Base-by-base conservation (phyloP, 2,888 invertebrate genomes). In the Chromoteleia sp. region DNA sequence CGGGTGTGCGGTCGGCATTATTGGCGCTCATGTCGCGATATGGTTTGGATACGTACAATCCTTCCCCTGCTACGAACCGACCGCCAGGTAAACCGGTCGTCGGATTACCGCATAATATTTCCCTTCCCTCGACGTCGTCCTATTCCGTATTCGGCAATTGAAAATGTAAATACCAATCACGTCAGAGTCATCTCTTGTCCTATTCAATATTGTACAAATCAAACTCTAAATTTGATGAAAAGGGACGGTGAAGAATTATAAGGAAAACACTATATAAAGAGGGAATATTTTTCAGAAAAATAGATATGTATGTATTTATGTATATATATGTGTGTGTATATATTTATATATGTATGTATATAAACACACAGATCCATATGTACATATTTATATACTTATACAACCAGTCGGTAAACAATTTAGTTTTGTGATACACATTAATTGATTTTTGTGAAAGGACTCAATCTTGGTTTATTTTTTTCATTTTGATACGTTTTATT, bases 21-120 rank as follows among this genome's bases (percentile, higher is more conserved):
- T 92, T 93, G 43, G 92, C 93, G 73, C 89, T 93, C 78, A 91
- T 93, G 87, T 91, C 92, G 25, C 91, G 92, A 79, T 93, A 93
- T 82, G 93, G 93, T 83, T 89, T 92, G 88, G 91, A 91, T 81
- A 86, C 88, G 41, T 88, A 88, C 85, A 89, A 90, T 88, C 88
- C 88, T 86, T 86, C 88, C 83, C 88, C 89, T 74, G 89, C 87
- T 73, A 88, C 87, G 81, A 86, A 86, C 84, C 88, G 90, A 86
- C 88, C 90, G 86, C 88, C 89, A 89, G 91, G 91, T 91, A 90
- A 89, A 87, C 82, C 88, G 83, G 83, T 88, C 84, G 86, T 84
- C 83, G 86, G 85, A 76, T 82, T 86, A 80, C 84, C 87, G 81
- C 88, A 89, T 73, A 88, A 88, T 83, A 84, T 88, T 85, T 88